Conservation (phyloP, 2,797 vertebrate genomes). For the Nyctibius grandis region DNA sequence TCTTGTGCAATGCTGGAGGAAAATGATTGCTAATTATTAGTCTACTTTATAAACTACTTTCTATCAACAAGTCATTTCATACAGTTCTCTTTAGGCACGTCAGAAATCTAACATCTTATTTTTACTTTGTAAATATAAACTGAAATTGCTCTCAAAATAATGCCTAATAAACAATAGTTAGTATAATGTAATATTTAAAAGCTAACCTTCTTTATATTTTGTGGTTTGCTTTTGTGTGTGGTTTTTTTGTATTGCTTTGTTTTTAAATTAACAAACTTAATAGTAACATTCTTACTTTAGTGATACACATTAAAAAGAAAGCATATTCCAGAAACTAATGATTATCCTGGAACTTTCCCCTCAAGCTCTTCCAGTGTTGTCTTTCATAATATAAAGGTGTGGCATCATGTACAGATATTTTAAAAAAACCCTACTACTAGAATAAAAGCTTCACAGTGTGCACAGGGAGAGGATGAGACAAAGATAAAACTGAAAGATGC, state of each 20-base stretch:
- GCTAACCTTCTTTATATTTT: not conserved
- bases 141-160: not conserved
- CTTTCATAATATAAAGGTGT: not conserved
- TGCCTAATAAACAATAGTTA: not conserved
- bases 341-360: not conserved
- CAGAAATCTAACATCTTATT: not conserved
- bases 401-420: not conserved
- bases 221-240: not conserved
- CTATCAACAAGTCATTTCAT: not conserved
- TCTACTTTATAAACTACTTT: slow-evolving; percentile 1
- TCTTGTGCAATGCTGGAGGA: slow-evolving; percentile 80
- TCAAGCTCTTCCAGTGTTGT: not conserved
- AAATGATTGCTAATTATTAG: slow-evolving; percentile 46
- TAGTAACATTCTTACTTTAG: not conserved
- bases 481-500: not conserved
- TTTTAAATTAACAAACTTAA: not conserved
- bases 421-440: not conserved
- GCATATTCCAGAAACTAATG: not conserved
- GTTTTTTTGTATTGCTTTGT: not conserved
- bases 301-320: not conserved
- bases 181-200: not conserved
- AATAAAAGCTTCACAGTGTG: not conserved
- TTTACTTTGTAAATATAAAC: not conserved
- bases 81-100: not conserved
- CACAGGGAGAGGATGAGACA: not conserved